Conservation (phyloP, 2,888 invertebrate species). For the Pristionchus exspectatus region DNA sequence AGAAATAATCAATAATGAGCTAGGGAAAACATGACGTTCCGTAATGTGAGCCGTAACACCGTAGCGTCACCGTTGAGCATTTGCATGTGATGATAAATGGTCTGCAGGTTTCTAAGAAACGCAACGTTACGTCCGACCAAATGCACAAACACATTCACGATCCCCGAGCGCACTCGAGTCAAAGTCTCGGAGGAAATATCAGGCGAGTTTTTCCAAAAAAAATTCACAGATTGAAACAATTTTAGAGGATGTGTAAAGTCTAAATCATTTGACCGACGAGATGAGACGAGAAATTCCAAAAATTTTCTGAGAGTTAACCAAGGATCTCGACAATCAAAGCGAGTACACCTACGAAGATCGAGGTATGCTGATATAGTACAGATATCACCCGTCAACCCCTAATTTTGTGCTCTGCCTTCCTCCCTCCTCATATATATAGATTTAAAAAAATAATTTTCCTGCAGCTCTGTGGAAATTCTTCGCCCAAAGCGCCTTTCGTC, state of each 20-base stretch:
- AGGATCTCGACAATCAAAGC: conserved; percentile 72
- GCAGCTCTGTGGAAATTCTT: conserved; percentile 77
- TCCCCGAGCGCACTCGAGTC: conserved; percentile 72
- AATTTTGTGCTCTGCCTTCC: neutral
- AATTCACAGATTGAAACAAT: neutral
- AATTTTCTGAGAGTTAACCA: conserved; percentile 76
- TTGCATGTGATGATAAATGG: neutral
- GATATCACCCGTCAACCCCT: neutral
- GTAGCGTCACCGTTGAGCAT: no score
- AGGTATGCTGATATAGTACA: conserved; percentile 58
- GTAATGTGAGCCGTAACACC: no score
- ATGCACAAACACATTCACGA: conserved; percentile 69
- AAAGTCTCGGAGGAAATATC: conserved; percentile 68
- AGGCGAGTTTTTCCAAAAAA: conserved; percentile 57
- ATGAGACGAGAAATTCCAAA: conserved; percentile 68
- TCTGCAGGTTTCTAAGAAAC: conserved; percentile 66
- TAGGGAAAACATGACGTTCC: no score
- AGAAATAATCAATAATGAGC: no score
- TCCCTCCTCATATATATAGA: neutral
- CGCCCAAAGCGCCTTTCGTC: conserved; percentile 76
- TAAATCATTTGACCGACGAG: conserved; percentile 74
- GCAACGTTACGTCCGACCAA: conserved; percentile 58
- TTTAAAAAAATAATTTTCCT: neutral
- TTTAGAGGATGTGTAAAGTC: conserved; percentile 73
- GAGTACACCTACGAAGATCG: conserved; percentile 76